Base-by-base conservation (phyloP, 2,888 invertebrate genomes). In the Oscheius onirici region DNA sequence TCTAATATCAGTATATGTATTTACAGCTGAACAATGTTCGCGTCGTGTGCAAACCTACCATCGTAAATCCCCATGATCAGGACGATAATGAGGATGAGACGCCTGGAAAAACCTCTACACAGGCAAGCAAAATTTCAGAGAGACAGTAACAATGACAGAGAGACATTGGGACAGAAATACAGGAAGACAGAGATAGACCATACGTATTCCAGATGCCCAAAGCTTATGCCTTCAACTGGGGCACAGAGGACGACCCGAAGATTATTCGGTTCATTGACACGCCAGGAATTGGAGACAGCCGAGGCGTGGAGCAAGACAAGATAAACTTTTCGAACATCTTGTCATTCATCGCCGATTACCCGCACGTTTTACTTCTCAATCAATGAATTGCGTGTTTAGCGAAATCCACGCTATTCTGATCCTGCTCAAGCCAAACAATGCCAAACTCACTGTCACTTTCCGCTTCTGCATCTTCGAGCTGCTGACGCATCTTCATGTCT, bases 391-490 rank as follows among this genome's bases (percentile, higher is more conserved):
- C 22, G 17, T 3, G 26, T 51, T 70, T 58, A 67, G 69, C 11
- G 55, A 71, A 41, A 51, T 79, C 15, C 73, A 79, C 60, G 79
- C 69, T 15, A 77, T 79, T 51, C 74, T 67, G 49, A 79, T 82
- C 34, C 52, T 82, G 46, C 43, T 83, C 43, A 76, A 76, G 57
- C 70, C 83, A 5, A 82, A 82, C 69, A 34, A 70, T 3, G 17
- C 76, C 1, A 44, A 69, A 1, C 49, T 76, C 5, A 78, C 73
- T 11, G 28, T 72, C 10, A 40, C 52, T 3, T 81, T 83, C 71
- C 58, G 75, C 22, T 83, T 75, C 55, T 84, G 84, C 66, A 70
- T 83, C 67, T 69, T 74, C 26, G 79, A 84, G 65, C 49, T 83
- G 13, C 60, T 83, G 26, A 68, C 71, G 1, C 71, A 83, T 46